These are phyloP conservation scores for Geopemphigus sp. DNA, from an alignment of 1,140 invertebrate genomes.

Conservation along the genomic window DNA sequence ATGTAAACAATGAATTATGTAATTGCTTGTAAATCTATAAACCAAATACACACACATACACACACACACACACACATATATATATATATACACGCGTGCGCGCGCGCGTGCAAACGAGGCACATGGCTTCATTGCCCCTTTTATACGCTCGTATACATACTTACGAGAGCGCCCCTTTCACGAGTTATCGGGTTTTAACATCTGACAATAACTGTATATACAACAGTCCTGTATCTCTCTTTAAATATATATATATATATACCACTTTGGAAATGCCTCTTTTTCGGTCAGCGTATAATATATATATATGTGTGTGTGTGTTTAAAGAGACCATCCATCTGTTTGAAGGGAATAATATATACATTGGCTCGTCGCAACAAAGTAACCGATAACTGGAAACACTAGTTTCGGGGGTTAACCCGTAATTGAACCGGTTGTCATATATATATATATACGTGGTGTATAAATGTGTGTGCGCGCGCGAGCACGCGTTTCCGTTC, in stretches of 20 bases:
- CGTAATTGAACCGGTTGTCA: constrained; percentile 29
- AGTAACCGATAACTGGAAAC: constrained; percentile 40
- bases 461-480: no score
- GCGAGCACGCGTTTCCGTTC: no score
- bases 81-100: constrained; percentile 1
- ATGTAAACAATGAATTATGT: constrained; percentile 50
- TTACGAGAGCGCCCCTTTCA: background rate
- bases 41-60: constrained; percentile 32
- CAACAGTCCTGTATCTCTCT: constrained; percentile 12
- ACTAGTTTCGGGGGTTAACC: constrained; percentile 24
- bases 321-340: constrained; percentile 35
- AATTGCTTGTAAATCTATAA: constrained; percentile 50
- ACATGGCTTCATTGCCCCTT: constrained; percentile 36
- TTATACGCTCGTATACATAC: no score
- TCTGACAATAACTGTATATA: constrained; percentile 39
- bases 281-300: background rate
- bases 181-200: constrained; percentile 37
- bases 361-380: background rate
- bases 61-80: background rate
- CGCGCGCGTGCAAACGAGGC: background rate
- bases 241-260: background rate
- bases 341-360: constrained; percentile 1
- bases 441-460: constrained; percentile 17
- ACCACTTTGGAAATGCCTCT: no score
- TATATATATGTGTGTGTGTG: background rate